phyloP scores from a whole-genome alignment of 2,113 vertebrate genomes.

The Cephalopterus ornatus region DNA sequence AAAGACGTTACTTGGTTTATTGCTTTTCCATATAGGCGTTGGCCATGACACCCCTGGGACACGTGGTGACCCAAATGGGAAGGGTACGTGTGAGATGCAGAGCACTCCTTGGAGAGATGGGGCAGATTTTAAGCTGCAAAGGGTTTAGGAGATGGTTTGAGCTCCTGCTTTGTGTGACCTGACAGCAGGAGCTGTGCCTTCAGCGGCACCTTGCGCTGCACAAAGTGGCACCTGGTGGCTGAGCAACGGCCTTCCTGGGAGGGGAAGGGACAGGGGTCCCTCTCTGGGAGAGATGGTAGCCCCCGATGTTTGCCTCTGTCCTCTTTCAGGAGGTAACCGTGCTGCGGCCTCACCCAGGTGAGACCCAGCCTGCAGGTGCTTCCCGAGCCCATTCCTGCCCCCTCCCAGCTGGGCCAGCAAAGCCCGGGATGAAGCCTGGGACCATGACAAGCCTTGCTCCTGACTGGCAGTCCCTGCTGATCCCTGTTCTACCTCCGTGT shows the following conservation, averaged over 20 bases:
- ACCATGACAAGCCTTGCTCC: not conserved
- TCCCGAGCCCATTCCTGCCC: not conserved
- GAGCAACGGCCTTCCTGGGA: not conserved
- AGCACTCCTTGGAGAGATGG: not conserved
- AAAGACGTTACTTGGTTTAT: not conserved
- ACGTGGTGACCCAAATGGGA: not conserved
- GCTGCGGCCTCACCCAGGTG: not conserved
- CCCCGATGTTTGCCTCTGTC: not conserved
- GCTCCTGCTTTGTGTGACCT: rapidly evolving
- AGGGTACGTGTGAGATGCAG: not conserved
- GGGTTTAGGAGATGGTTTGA: not conserved
- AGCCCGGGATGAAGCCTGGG: not conserved
- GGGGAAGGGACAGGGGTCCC: too few relatives aligned
- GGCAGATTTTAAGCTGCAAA: not conserved
- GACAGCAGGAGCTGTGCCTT: not conserved
- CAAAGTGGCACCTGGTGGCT: not conserved
- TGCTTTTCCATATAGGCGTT: not conserved
- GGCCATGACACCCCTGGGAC: not conserved
- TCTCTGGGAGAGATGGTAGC: not conserved
- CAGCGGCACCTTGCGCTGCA: rapidly evolving
- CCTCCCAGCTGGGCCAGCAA: not conserved
- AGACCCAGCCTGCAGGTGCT: not conserved
- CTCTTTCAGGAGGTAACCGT: not conserved
- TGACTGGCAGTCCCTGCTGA: not conserved
- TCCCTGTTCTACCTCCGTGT: not conserved